phyloP scores from a whole-genome alignment of 2,797 vertebrate species.

The Triplophysa yarkandensis region DNA sequence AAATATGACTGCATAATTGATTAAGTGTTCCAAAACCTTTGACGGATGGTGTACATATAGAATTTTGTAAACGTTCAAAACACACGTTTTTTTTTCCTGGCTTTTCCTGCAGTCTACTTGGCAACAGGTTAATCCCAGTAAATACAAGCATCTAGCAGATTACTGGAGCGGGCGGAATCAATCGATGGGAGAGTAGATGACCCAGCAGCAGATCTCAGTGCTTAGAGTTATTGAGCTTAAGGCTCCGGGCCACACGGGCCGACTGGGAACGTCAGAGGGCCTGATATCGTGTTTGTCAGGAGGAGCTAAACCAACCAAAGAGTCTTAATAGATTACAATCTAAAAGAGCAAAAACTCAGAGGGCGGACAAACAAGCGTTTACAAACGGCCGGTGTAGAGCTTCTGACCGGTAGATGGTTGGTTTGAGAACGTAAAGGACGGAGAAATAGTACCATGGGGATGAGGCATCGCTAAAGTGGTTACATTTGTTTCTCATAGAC shows the following conservation, averaged over 20 bases:
- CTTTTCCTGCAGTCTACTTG: constrained; percentile 18
- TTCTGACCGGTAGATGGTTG: not conserved
- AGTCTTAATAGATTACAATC: constrained; percentile 43
- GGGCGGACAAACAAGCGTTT: constrained; percentile 1
- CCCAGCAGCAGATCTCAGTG: constrained; percentile 35
- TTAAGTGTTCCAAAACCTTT: too few relatives aligned
- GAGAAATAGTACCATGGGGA: not conserved
- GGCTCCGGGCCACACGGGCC: constrained; percentile 15
- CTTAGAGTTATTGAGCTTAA: constrained; percentile 35
- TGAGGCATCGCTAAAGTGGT: not conserved
- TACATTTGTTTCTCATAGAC: not conserved
- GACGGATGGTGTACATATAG: too few relatives aligned
- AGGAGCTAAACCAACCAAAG: constrained; percentile 24
- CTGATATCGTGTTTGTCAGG: constrained; percentile 37
- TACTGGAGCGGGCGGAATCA: constrained; percentile 26
- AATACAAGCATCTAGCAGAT: constrained; percentile 44
- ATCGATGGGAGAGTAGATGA: constrained; percentile 44
- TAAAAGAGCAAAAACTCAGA: constrained; percentile 29
- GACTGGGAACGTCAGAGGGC: constrained; percentile 32
- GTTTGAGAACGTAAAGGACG: not conserved
- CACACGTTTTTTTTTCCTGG: not conserved
- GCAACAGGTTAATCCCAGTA: constrained; percentile 51
- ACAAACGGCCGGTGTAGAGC: not conserved
- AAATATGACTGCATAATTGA: too few relatives aligned
- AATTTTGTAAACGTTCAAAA: too few relatives aligned